phyloP scores from a whole-genome alignment of 2,797 vertebrate species.

The Coccyzus lansbergi region DNA sequence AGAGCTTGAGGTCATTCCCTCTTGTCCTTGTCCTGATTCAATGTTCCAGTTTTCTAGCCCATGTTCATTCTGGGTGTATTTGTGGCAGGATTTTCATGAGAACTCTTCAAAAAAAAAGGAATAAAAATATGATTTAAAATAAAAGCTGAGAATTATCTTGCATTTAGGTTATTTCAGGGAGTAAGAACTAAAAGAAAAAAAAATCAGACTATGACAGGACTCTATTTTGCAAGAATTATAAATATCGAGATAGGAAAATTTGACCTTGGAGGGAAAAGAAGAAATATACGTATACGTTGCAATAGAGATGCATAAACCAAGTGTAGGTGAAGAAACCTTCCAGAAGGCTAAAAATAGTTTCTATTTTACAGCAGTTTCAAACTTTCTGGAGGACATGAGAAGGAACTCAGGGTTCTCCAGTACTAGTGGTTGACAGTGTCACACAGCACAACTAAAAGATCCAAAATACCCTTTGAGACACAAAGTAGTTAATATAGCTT shows the following conservation, averaged over 20 bases:
- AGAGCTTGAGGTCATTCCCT: too few relatives aligned
- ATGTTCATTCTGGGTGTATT: background rate
- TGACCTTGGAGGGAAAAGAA: background rate
- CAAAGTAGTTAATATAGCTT: constrained; percentile 23
- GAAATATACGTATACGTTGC: background rate
- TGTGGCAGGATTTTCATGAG: background rate
- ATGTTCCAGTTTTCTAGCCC: background rate
- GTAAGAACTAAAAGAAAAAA: background rate
- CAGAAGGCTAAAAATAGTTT: background rate
- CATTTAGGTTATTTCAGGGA: background rate
- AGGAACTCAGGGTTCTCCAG: background rate
- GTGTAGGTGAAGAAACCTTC: background rate
- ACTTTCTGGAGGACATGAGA: background rate
- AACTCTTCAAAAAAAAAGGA: background rate
- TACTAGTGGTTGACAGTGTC: background rate
- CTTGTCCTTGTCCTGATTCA: background rate
- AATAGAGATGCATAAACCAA: background rate
- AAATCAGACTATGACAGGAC: background rate
- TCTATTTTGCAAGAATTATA: background rate
- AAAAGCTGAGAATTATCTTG: background rate
- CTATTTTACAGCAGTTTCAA: background rate
- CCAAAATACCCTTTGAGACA: constrained; percentile 10
- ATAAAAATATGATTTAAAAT: background rate
- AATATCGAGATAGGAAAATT: background rate
- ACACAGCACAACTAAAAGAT: background rate